A percentile compares a stretch with the other conserved stretches of the same genome.
Evolutionary conservation across 2,888 invertebrate genomes (phyloP).

Genomic region (Portevinia maculata): DNA sequence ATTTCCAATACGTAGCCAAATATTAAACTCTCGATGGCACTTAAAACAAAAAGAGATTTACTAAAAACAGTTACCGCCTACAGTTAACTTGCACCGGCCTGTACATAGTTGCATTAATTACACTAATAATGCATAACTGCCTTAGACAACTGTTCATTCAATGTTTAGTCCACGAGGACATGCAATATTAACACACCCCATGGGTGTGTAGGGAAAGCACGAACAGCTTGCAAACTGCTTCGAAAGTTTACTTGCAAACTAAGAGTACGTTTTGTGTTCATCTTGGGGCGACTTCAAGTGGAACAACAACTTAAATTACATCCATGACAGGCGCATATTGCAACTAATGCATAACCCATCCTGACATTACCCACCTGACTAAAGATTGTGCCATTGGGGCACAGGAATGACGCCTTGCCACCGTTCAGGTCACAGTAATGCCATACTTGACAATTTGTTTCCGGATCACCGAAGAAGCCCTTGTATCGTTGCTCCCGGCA

Average conservation of each 20-base stretch:
- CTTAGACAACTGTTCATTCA: slow-evolving; percentile 24
- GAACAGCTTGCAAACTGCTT: slow-evolving; percentile 10
- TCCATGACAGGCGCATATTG: slow-evolving; percentile 7
- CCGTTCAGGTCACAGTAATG: slow-evolving; percentile 96
- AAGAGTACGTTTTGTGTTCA: slow-evolving; percentile 32
- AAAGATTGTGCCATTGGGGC: slow-evolving; percentile 95
- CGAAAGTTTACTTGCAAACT: slow-evolving; percentile 34
- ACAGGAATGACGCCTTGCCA: slow-evolving; percentile 94
- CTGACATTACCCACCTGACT: slow-evolving; percentile 85
- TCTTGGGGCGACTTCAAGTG: slow-evolving; percentile 11
- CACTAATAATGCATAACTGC: slow-evolving; percentile 58
- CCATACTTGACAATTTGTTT: slow-evolving; percentile 95
- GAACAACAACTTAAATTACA: slow-evolving; percentile 30
- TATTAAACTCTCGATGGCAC: no score
- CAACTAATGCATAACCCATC: slow-evolving; percentile 80
- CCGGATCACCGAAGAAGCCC: slow-evolving; percentile 95
- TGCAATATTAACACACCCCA: slow-evolving; percentile 44
- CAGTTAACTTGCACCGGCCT: slow-evolving; percentile 25
- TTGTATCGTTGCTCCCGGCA: slow-evolving; percentile 94
- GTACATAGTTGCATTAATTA: slow-evolving; percentile 58
- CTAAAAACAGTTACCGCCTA: slow-evolving; percentile 21
- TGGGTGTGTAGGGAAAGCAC: slow-evolving; percentile 35
- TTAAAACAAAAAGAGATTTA: no score
- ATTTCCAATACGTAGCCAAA: no score
- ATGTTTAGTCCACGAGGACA: background rate